phyloP scores from a whole-genome alignment of 2,113 vertebrate species.

The Morone chrysops region DNA sequence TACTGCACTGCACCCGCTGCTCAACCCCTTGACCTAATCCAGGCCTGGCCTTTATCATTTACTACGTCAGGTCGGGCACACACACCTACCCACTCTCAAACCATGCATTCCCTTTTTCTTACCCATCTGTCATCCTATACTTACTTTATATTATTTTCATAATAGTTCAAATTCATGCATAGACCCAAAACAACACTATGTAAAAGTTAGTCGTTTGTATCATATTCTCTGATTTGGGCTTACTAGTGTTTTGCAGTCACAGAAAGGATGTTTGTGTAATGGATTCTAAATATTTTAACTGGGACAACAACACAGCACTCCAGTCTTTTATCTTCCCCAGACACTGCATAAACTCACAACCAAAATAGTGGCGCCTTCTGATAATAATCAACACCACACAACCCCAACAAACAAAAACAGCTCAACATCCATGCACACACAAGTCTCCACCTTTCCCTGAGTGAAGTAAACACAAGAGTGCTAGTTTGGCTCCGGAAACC shows the following conservation, averaged over 20 bases:
- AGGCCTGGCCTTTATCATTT: background rate
- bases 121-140: background rate
- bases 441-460: slow-evolving; percentile 45
- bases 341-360: background rate
- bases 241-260: background rate
- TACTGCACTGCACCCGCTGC: background rate
- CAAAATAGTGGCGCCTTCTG: background rate
- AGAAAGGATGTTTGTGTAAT: slow-evolving; percentile 8
- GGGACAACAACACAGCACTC: slow-evolving; percentile 21
- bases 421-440: slow-evolving; percentile 30
- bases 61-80: background rate
- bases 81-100: background rate
- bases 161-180: background rate
- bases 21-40: background rate
- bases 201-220: background rate
- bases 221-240: slow-evolving; percentile 4
- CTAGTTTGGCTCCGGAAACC: slow-evolving; percentile 78
- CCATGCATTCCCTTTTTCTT: background rate
- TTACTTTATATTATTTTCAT: background rate
- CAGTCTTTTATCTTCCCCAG: slow-evolving; percentile 11
- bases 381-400: slow-evolving; percentile 43
- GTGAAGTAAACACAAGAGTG: slow-evolving; percentile 74
- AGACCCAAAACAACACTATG: background rate
- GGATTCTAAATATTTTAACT: slow-evolving; percentile 25
- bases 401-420: slow-evolving; percentile 42